phyloP scores from a whole-genome alignment of 2,797 vertebrate genomes.

The Schizopygopsis pylzovi region DNA sequence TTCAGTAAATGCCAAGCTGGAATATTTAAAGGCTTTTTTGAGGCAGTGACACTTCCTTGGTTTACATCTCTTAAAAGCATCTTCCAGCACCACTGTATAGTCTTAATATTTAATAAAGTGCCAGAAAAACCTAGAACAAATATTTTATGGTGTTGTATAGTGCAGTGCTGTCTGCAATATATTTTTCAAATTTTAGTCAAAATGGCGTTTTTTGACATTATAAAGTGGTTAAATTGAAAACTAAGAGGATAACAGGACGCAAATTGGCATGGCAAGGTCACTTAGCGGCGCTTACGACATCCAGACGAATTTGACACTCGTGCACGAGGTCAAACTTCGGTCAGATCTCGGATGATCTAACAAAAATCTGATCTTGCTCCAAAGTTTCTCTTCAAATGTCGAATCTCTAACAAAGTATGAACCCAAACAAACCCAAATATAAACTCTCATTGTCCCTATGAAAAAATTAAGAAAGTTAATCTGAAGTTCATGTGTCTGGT shows the following conservation, averaged over 20 bases:
- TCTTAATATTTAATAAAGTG: too few relatives aligned
- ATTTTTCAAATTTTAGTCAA: not conserved
- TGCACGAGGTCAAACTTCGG: constrained; percentile 60
- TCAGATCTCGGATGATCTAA: constrained; percentile 56
- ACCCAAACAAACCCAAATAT: not conserved
- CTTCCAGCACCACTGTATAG: too few relatives aligned
- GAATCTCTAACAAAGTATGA: constrained; percentile 5
- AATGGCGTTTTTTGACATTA: not conserved
- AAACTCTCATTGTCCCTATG: not conserved
- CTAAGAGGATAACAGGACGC: not conserved
- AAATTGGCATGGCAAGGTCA: not conserved
- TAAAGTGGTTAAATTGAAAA: not conserved
- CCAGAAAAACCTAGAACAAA: not conserved
- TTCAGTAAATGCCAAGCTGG: too few relatives aligned
- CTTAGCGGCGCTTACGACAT: not conserved
- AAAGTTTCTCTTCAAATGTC: not conserved
- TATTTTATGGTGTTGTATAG: not conserved
- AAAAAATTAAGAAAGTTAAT: constrained; percentile 68
- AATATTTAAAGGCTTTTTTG: too few relatives aligned
- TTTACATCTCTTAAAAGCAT: too few relatives aligned
- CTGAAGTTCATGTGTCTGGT: constrained; percentile 70
- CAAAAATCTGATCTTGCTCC: not conserved
- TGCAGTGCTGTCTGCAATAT: not conserved
- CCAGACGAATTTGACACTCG: not conserved
- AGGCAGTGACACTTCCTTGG: too few relatives aligned